Percentiles rank a stretch among this genome's conserved stretches.
Conservation (phyloP, 2,797 vertebrate genomes). For the Eospalax fontanierii region DNA sequence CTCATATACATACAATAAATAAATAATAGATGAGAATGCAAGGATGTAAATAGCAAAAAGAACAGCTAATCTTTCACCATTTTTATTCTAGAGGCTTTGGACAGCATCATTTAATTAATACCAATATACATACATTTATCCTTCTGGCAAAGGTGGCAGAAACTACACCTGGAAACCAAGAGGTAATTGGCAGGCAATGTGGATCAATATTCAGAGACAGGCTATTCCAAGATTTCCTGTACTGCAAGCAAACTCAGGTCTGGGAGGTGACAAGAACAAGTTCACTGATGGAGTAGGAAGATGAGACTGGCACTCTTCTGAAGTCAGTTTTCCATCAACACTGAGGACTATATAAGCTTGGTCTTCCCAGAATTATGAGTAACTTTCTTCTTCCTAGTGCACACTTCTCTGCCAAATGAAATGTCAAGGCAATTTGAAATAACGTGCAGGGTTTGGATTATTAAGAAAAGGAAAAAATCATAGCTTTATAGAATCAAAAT, state of each 20-base stretch:
- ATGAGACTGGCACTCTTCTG: not conserved
- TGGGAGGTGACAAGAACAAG: not conserved
- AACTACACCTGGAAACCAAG: not conserved
- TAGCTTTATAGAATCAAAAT: not conserved
- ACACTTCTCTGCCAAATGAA: not conserved
- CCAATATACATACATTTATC: not conserved
- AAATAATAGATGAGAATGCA: too few species aligned
- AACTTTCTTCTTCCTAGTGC: not conserved
- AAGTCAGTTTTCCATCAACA: not conserved
- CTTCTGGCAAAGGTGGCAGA: not conserved
- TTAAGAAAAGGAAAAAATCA: not conserved
- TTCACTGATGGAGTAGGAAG: not conserved
- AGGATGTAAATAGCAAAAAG: not conserved
- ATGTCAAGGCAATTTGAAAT: not conserved
- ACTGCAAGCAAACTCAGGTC: not conserved
- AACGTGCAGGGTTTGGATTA: not conserved
- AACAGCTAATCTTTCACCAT: not conserved
- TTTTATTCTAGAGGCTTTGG: not conserved
- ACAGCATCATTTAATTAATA: not conserved
- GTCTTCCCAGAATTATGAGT: not conserved
- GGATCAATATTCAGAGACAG: not conserved
- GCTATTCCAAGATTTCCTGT: not conserved
- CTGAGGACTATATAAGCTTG: not conserved
- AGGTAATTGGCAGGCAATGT: not conserved
- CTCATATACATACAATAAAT: too few species aligned